phyloP scores from a whole-genome alignment of 2,888 invertebrate genomes.

The Idaea biselata region DNA sequence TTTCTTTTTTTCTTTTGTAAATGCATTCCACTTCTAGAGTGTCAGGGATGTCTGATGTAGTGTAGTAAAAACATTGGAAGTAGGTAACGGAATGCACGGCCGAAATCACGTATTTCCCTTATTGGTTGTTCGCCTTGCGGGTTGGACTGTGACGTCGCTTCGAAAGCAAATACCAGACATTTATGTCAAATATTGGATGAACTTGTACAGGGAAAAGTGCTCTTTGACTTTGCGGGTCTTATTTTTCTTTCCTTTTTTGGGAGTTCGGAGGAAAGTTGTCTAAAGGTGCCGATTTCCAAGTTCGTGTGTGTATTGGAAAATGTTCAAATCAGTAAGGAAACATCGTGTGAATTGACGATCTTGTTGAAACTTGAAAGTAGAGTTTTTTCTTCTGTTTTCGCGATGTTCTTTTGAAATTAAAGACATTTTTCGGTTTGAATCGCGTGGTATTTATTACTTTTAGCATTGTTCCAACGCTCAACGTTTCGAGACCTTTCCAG shows the following conservation, averaged over 20 bases:
- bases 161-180: not conserved
- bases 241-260: not conserved
- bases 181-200: not conserved
- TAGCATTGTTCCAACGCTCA: no score
- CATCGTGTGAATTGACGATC: no score
- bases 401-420: no score
- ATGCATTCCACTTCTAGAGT: not conserved
- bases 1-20: no score
- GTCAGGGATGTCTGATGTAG: not conserved
- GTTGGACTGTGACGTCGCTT: not conserved
- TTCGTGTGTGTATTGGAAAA: no score
- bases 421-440: no score
- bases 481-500: no score
- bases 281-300: no score
- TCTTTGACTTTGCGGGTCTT: not conserved
- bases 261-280: not conserved
- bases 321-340: no score
- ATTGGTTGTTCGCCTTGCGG: not conserved
- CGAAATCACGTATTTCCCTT: not conserved
- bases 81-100: not conserved
- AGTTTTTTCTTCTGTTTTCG: no score
- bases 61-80: not conserved
- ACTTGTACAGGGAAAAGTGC: not conserved
- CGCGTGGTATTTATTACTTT: no score
- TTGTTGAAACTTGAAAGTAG: no score